Percentiles rank a stretch among this genome's conserved stretches.
These are phyloP conservation scores for Caprella mutica DNA, from an alignment of 2,888 invertebrate species.

Conservation along the genomic window DNA sequence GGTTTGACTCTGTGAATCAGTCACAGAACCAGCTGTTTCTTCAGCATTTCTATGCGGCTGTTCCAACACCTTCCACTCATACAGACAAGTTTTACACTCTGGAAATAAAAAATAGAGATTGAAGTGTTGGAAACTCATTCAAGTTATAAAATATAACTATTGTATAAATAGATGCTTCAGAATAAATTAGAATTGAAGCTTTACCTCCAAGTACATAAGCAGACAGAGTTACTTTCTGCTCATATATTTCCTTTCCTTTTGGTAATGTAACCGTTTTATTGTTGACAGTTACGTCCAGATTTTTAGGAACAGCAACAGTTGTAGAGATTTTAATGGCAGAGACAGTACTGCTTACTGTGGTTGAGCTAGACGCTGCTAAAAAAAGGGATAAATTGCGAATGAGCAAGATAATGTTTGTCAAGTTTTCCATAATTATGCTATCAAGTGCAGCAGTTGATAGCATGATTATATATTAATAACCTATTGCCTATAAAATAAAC, in stretches of 20 bases:
- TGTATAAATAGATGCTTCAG: background rate
- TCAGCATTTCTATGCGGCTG: conserved; percentile 13
- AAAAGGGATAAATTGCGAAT: too few species aligned
- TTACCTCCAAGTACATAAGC: conserved; percentile 33
- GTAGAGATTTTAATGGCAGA: background rate
- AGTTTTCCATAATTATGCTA: too few species aligned
- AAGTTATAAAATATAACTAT: background rate
- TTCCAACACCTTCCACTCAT: conserved; percentile 28
- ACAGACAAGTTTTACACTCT: conserved; percentile 13
- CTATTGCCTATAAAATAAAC: too few species aligned
- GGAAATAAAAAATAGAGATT: background rate
- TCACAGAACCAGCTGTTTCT: conserved; percentile 19
- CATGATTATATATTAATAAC: too few species aligned
- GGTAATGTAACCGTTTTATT: conserved; percentile 24
- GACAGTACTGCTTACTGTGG: too few species aligned
- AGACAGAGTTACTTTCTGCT: conserved; percentile 23
- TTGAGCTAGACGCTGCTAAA: too few species aligned
- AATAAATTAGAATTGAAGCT: background rate
- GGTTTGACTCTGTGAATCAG: conserved; percentile 21
- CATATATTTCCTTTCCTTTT: conserved; percentile 16
- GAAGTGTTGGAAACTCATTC: background rate
- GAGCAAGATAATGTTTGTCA: too few species aligned
- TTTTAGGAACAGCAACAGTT: conserved; percentile 8
- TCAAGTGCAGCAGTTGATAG: too few species aligned
- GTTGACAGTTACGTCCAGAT: conserved; percentile 25